Conservation (phyloP, 2,797 vertebrate species). For the Hirundo rustica region DNA sequence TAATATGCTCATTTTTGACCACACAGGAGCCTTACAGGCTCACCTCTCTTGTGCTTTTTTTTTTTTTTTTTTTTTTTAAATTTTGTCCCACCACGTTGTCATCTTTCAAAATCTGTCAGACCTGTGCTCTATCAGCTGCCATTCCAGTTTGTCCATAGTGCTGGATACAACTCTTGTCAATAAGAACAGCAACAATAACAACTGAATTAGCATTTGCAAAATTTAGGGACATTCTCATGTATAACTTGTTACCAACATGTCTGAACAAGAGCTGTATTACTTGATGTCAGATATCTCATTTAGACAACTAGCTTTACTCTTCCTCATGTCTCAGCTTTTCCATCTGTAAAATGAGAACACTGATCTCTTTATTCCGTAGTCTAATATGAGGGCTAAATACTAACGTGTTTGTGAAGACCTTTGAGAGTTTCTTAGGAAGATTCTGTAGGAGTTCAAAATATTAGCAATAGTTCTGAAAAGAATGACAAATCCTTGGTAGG, state of each 20-base stretch:
- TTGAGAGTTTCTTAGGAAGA: neutral
- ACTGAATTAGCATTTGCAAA: neutral
- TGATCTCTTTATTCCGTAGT: neutral
- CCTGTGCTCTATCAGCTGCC: neutral
- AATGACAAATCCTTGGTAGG: neutral
- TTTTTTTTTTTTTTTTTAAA: neutral
- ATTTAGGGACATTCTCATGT: neutral
- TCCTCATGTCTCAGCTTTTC: neutral
- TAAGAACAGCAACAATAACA: neutral
- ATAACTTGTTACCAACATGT: neutral
- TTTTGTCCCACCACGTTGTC: neutral
- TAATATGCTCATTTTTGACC: neutral
- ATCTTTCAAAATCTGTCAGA: neutral
- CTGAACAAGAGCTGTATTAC: neutral
- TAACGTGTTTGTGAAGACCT: neutral
- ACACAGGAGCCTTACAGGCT: neutral
- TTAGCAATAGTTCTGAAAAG: neutral
- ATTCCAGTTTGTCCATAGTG: neutral
- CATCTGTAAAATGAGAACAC: neutral
- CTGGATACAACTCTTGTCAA: neutral
- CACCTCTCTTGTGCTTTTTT: neutral
- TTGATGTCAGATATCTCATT: neutral
- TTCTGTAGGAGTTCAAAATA: neutral
- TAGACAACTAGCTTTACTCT: neutral
- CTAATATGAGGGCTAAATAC: neutral